Percentiles rank a stretch among this genome's conserved stretches.
phyloP scores from a whole-genome alignment of 1,140 invertebrate genomes.

The Cyclargus thomasi region DNA sequence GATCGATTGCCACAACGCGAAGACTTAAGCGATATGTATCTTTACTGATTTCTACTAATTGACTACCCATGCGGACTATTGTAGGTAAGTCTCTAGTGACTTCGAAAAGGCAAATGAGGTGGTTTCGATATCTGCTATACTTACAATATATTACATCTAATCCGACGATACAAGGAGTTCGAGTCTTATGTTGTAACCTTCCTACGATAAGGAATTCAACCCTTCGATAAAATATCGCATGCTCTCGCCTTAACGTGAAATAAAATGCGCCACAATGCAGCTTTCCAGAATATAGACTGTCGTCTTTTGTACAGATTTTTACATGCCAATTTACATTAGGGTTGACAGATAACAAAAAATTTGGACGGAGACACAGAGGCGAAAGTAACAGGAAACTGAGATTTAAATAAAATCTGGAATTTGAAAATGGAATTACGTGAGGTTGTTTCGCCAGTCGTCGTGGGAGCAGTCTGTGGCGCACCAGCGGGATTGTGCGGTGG shows the following conservation, averaged over 20 bases:
- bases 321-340: slow-evolving; percentile 56
- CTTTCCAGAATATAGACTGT: slow-evolving; percentile 47
- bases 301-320: slow-evolving; percentile 60
- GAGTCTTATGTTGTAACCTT: neutral
- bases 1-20: slow-evolving; percentile 60
- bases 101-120: slow-evolving; percentile 31
- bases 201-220: neutral
- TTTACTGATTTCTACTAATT: slow-evolving; percentile 45
- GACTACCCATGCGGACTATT: slow-evolving; percentile 47
- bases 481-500: slow-evolving; percentile 89
- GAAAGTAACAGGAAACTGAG: slow-evolving; percentile 31
- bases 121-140: slow-evolving; percentile 20
- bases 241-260: neutral
- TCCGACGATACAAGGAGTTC: neutral
- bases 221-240: slow-evolving; percentile 1
- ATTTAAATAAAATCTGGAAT: slow-evolving; percentile 23
- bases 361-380: slow-evolving; percentile 69
- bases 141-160: slow-evolving; percentile 15
- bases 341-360: slow-evolving; percentile 42
- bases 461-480: slow-evolving; percentile 80
- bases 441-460: slow-evolving; percentile 63
- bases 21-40: slow-evolving; percentile 69
- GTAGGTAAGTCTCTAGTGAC: slow-evolving; percentile 19
- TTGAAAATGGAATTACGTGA: slow-evolving; percentile 47
- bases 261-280: slow-evolving; percentile 16